These are phyloP conservation scores for Tetramorium parvispinum DNA, from an alignment of 1,140 invertebrate genomes.

Conservation along the genomic window DNA sequence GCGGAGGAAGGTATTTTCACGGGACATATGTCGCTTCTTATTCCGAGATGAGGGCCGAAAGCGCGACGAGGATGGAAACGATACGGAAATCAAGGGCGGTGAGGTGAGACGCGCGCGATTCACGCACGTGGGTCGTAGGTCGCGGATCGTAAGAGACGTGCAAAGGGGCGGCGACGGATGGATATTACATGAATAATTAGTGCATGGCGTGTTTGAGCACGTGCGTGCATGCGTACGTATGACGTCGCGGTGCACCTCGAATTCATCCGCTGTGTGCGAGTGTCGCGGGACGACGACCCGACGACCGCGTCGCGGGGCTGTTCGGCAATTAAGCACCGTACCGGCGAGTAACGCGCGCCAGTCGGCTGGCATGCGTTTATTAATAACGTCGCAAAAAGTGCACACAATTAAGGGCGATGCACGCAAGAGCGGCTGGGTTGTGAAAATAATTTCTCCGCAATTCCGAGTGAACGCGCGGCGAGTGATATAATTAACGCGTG, in stretches of 20 bases:
- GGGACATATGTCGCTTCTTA: not conserved
- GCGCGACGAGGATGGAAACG: not conserved
- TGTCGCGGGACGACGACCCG: constrained; percentile 28
- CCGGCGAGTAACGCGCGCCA: not conserved
- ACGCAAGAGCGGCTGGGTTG: not conserved
- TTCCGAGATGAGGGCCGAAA: not conserved
- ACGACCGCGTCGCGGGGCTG: too few relatives aligned
- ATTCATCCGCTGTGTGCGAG: constrained; percentile 20
- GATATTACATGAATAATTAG: constrained; percentile 67
- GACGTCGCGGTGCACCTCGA: not conserved
- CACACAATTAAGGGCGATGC: constrained; percentile 5
- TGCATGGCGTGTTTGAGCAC: not conserved
- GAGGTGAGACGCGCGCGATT: constrained; percentile 35
- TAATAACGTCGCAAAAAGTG: constrained; percentile 39
- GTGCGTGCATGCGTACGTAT: not conserved
- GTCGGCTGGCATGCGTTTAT: constrained; percentile 26
- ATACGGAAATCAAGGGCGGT: not conserved
- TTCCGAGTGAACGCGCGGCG: not conserved
- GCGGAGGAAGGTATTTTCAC: not conserved
- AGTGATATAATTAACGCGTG: not conserved
- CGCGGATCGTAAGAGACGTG: not conserved
- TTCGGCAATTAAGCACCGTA: constrained; percentile 27
- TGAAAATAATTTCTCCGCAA: not conserved
- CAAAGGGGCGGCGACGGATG: not conserved
- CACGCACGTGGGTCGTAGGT: constrained; percentile 24